Base-by-base conservation (phyloP, 2,113 vertebrate genomes). In the Atractosteus spatula region DNA sequence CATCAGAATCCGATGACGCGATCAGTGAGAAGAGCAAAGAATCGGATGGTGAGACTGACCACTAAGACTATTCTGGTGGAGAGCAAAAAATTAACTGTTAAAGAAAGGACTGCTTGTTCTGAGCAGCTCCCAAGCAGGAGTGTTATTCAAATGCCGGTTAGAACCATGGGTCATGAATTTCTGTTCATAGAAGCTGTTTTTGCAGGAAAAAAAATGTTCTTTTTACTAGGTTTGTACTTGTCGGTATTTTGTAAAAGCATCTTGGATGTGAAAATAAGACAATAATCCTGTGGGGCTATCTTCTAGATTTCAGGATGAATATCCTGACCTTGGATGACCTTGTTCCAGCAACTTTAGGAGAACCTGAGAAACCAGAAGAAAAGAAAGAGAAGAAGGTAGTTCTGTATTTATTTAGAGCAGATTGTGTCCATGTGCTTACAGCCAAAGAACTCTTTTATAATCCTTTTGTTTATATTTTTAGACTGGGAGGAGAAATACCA, bases 261-360 rank as follows among this genome's bases (percentile, higher is more conserved):
- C 17, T 29, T 29, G 17, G 17, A 29, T 29, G 17, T 29, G 17
- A 29, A 29, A 51, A 51, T 51, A 10, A 51, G 8, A 51, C 4
- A 51, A 51, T 61, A 51, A 55, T 45, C 29, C 11, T 41, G 3
- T 63, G 51, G 8, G 79, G 71, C 51, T 3, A 41, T 86, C 77
- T 62, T 74, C 68, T 77, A 97, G 96, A 89, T 43, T 96, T 96
- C 78, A 88, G 86, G 74, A 66, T 90, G 13, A 96, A 96, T 16
- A 63, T 97, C 63, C 79, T 95, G 83, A 92, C 90, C 29, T 79
- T 98, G 8, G 94, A 96, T 11, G 93, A 96, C 44, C 66, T 98
- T 70, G 81, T 62, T 6, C 86, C 92, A 29, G 74, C 71, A 57
- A 3, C 29, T 13, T 3, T 68, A 41, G 74, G 63, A 51, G 47